phyloP scores from a whole-genome alignment of 2,888 invertebrate genomes.

The Acanthosepion esculentum region DNA sequence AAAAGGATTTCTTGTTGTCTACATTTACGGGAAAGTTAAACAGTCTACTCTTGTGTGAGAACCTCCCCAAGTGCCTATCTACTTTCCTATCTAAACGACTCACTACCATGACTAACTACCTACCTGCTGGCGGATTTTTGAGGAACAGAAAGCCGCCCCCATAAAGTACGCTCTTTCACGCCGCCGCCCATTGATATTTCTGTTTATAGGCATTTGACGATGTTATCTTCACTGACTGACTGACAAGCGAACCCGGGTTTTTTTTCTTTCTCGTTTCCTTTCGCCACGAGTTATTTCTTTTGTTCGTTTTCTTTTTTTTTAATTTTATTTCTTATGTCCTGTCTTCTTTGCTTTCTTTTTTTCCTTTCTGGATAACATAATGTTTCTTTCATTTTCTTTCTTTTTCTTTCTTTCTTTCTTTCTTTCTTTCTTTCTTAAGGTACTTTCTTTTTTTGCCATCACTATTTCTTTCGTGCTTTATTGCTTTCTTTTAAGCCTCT shows the following conservation, averaged over 20 bases:
- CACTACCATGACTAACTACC: too few species aligned
- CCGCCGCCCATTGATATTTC: not conserved
- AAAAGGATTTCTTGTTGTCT: too few species aligned
- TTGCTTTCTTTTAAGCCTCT: too few species aligned
- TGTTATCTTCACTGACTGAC: not conserved
- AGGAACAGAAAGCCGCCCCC: too few species aligned
- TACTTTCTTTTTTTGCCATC: too few species aligned
- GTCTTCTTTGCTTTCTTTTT: not conserved
- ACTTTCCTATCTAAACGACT: too few species aligned
- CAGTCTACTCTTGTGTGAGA: too few species aligned
- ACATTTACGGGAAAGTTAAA: too few species aligned
- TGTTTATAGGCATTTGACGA: constrained; percentile 20
- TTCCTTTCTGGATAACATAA: not conserved
- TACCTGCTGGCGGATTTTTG: too few species aligned
- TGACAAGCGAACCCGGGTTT: not conserved
- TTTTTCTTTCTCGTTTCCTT: not conserved
- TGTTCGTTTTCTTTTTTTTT: too few species aligned
- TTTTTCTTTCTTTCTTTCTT: not conserved
- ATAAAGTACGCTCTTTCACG: not conserved
- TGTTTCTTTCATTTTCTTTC: not conserved
- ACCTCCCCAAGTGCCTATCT: too few species aligned
- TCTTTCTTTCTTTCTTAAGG: not conserved
- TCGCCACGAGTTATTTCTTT: not conserved
- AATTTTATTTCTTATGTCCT: not conserved
- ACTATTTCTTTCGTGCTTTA: too few species aligned